A percentile compares a stretch with the other conserved stretches of the same genome.
Evolutionary conservation across 2,113 vertebrate genomes (phyloP).

Genomic region (Malurus alboscapulatus): DNA sequence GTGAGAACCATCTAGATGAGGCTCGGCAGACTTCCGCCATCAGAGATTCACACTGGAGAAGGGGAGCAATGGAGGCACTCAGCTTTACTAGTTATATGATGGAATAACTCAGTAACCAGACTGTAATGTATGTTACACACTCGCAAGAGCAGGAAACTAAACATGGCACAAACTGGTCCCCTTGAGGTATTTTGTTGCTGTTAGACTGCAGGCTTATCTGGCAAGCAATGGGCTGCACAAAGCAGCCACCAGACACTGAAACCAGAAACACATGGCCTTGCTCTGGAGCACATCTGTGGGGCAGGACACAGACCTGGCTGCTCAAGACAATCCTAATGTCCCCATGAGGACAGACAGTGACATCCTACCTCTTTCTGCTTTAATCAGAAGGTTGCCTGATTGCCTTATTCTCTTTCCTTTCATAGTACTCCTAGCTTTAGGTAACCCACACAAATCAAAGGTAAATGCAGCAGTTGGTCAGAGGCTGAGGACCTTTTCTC

Average conservation of each 20-base stretch:
- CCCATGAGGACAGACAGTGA: not conserved
- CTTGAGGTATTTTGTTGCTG: not conserved
- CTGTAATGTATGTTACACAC: not conserved
- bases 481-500: not conserved
- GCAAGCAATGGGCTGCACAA: not conserved
- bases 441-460: not conserved
- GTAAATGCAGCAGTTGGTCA: not conserved
- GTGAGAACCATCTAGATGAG: not conserved
- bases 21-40: not conserved
- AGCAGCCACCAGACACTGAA: not conserved
- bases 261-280: fast-evolving
- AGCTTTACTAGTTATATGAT: too few relatives aligned
- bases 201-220: not conserved
- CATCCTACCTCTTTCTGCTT: not conserved
- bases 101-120: not conserved
- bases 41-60: not conserved
- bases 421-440: not conserved
- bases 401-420: not conserved
- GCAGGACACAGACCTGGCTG: not conserved
- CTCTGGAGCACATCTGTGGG: not conserved
- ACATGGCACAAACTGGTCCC: not conserved
- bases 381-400: not conserved
- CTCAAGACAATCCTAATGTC: not conserved
- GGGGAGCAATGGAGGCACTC: not conserved
- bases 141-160: not conserved